These are phyloP conservation scores for Loxodonta africana DNA, from an alignment of 2,113 vertebrate genomes.

Conservation along the genomic window DNA sequence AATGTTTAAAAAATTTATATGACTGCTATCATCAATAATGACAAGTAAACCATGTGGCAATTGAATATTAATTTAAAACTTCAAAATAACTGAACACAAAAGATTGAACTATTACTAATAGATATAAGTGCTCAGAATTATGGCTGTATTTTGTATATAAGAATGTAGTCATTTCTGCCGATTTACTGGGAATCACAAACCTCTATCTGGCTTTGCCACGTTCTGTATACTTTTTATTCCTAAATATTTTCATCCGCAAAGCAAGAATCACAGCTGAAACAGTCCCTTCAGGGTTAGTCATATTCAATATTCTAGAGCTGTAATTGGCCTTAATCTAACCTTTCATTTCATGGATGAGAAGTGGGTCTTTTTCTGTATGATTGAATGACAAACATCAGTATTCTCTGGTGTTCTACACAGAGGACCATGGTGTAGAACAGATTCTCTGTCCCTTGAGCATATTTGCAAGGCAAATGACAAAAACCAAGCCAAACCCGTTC, in stretches of 20 bases:
- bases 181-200: slow-evolving; percentile 14
- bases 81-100: neutral
- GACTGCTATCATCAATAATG: neutral
- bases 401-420: neutral
- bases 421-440: neutral
- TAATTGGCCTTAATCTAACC: slow-evolving; percentile 2
- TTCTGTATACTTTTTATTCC: neutral
- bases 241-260: slow-evolving; percentile 8
- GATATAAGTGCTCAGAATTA: neutral
- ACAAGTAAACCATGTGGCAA: neutral
- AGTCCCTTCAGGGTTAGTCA: neutral
- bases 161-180: neutral
- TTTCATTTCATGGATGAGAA: neutral
- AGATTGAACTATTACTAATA: neutral
- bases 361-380: neutral
- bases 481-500: neutral
- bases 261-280: neutral
- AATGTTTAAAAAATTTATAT: neutral
- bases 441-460: neutral
- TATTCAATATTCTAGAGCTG: neutral
- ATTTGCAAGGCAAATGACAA: neutral
- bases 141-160: neutral
- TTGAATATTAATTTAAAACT: neutral
- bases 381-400: neutral
- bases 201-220: neutral